Percentiles rank a stretch among this genome's conserved stretches.
Conservation (phyloP, 2,797 vertebrate species). For the Acanthiza pusilla region DNA sequence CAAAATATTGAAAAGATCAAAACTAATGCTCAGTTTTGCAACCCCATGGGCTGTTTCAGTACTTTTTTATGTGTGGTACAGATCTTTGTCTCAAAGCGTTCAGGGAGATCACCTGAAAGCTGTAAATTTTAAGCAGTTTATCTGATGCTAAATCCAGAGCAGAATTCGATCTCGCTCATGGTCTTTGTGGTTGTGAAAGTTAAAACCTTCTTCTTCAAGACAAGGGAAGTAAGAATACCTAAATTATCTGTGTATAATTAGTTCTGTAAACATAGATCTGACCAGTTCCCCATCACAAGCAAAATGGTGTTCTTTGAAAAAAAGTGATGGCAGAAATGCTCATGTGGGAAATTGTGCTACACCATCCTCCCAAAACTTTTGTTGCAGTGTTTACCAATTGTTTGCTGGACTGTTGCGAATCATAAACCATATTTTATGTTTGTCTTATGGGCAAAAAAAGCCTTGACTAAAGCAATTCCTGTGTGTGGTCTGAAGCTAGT, state of each 20-base stretch:
- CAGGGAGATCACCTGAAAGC: background rate
- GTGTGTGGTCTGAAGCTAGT: background rate
- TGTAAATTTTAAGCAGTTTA: background rate
- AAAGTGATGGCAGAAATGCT: background rate
- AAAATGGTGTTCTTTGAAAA: background rate
- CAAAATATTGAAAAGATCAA: background rate
- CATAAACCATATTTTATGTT: background rate
- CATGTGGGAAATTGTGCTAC: background rate
- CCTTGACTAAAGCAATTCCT: background rate
- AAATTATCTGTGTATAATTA: background rate
- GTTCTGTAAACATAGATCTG: background rate
- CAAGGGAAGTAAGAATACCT: background rate
- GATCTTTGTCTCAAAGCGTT: background rate
- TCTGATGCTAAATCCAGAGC: background rate
- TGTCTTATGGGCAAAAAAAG: background rate
- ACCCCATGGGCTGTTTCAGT: background rate
- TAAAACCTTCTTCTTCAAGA: background rate
- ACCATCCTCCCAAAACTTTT: background rate
- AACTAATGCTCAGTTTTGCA: rapidly evolving
- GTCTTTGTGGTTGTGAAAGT: background rate
- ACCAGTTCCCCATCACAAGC: background rate
- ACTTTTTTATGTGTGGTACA: background rate
- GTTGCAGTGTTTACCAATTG: background rate
- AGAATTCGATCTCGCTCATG: background rate
- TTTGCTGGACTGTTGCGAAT: background rate